Conservation (phyloP, 2,113 vertebrate species). For the Plotosus lineatus region DNA sequence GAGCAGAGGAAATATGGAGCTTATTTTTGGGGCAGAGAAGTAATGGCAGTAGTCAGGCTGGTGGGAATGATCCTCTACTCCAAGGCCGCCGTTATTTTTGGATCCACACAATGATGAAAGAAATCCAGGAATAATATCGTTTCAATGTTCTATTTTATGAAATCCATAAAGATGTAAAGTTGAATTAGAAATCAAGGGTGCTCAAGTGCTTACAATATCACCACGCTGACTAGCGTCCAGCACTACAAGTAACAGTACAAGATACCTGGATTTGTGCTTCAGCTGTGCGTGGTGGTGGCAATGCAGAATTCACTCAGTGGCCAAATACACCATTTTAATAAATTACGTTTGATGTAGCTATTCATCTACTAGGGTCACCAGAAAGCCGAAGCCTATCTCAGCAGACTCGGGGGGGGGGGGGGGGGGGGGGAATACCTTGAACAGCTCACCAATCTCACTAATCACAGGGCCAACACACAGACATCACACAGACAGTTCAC, state of each 20-base stretch:
- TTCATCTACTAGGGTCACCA: no score
- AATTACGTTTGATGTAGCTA: not conserved
- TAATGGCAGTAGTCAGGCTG: slow-evolving; percentile 19
- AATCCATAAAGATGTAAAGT: slow-evolving; percentile 50
- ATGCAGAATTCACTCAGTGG: no score
- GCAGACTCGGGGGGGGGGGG: no score
- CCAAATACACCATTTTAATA: not conserved
- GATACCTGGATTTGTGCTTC: slow-evolving; percentile 7
- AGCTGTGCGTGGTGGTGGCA: slow-evolving; percentile 8
- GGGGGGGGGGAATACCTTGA: no score
- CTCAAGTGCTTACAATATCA: slow-evolving; percentile 40
- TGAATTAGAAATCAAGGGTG: slow-evolving; percentile 44
- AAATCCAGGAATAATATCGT: slow-evolving; percentile 44
- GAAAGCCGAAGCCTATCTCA: no score
- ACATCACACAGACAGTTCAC: no score
- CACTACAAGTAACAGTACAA: not conserved
- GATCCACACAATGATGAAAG: slow-evolving; percentile 27
- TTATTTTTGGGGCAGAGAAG: slow-evolving; percentile 13
- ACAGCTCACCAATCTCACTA: no score
- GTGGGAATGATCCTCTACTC: not conserved
- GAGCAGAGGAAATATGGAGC: slow-evolving; percentile 14
- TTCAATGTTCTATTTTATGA: slow-evolving; percentile 51
- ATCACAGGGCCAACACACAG: no score
- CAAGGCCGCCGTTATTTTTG: slow-evolving; percentile 48
- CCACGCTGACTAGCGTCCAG: slow-evolving; percentile 42